These are phyloP conservation scores for Phlogophora meticulosa DNA, from an alignment of 2,888 invertebrate species.

Conservation along the genomic window DNA sequence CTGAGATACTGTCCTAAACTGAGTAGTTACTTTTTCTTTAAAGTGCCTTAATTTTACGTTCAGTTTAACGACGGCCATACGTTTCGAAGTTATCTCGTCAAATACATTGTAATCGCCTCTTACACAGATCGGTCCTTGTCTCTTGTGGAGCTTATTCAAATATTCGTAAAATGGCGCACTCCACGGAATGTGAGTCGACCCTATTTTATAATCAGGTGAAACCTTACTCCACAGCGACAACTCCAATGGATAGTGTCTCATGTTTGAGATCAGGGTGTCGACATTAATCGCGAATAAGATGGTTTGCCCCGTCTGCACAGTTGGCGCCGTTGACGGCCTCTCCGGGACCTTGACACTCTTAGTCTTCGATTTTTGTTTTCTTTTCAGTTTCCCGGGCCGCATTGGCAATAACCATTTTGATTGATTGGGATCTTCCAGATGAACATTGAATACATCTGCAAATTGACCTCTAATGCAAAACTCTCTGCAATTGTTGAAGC, in stretches of 20 bases:
- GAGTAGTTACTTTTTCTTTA: slow-evolving; percentile 66
- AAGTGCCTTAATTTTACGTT: slow-evolving; percentile 76
- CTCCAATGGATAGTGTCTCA: slow-evolving; percentile 80
- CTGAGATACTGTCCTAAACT: slow-evolving; percentile 56
- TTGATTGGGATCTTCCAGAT: slow-evolving; percentile 75
- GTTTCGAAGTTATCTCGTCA: slow-evolving; percentile 76
- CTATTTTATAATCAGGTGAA: slow-evolving; percentile 70
- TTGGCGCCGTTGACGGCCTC: slow-evolving; percentile 55
- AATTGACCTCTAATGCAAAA: slow-evolving; percentile 78
- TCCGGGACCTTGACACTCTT: slow-evolving; percentile 53
- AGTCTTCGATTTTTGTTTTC: slow-evolving; percentile 67
- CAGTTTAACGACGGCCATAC: slow-evolving; percentile 77
- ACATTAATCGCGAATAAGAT: slow-evolving; percentile 71
- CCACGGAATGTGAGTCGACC: slow-evolving; percentile 80
- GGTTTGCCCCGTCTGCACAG: slow-evolving; percentile 70
- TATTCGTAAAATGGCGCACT: slow-evolving; percentile 73
- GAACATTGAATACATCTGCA: slow-evolving; percentile 79
- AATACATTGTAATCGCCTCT: slow-evolving; percentile 75
- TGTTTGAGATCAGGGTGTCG: slow-evolving; percentile 72
- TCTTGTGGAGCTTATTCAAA: slow-evolving; percentile 68
- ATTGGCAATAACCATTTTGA: slow-evolving; percentile 41
- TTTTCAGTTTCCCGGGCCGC: slow-evolving; percentile 56
- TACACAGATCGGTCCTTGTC: slow-evolving; percentile 63
- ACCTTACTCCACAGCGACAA: slow-evolving; percentile 75
- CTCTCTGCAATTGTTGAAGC: slow-evolving; percentile 72